Base-by-base conservation (phyloP, 2,797 vertebrate species). In the Pseudochirops cupreus region DNA sequence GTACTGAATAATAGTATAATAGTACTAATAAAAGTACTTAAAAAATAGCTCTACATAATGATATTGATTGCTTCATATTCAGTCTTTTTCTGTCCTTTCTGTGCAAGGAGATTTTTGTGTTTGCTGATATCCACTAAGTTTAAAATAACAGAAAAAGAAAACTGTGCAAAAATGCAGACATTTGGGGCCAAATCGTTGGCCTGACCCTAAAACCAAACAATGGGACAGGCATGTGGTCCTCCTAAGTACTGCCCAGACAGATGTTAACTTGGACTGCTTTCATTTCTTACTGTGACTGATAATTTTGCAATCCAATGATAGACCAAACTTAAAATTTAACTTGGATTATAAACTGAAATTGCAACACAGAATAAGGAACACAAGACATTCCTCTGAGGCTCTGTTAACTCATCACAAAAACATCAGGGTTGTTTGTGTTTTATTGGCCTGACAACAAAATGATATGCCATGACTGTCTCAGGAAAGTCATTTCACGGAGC, bases 101-200 rank as follows among this genome's bases (percentile, higher is more conserved):
- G 9, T 87, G 46, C 39, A 87, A 46, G 39, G n/a, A 74, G 14
- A 82, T 50, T 87, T 87, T 39, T 5, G 9, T 87, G 24, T 26
- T 87, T 50, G 39, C 21, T 87, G 74, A 87, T 26, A 26, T 87
- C 24, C 24, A 87, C 1, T 28, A 24, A 87, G 39, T 87, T 87
- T 9, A 46, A 39, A 87, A 87, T 87, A 87, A 87, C 33, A 26
- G 9, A 82, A 82, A 82, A 82, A 50, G 95, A 98, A 98, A 98
- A 97, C 93, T 95, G 97, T 87, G 97, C 67, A 82, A 97, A 98
- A 98, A 98, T 95, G 97, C 97, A 98, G 98, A 98, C 97, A 96
- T 98, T 98, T 91, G 97, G 92, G 97, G 95, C 96, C 96, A 82
- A 97, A 97, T 94, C 94, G 96, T 67, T 97, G 95, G 97, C 95